Base-by-base conservation (phyloP, 2,113 vertebrate species). In the Anolis carolinensis region DNA sequence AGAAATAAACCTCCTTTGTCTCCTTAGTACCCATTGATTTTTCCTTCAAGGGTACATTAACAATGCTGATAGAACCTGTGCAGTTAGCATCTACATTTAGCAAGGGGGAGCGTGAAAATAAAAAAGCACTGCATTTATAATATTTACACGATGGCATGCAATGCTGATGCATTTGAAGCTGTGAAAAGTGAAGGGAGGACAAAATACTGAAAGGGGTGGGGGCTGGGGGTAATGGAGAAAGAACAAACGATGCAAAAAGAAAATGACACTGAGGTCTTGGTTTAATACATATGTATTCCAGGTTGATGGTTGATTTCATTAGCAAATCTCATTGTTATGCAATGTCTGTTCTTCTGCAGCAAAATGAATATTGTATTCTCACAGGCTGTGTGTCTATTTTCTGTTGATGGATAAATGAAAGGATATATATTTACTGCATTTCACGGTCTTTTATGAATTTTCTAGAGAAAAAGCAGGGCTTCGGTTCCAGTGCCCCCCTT, bases 221-320 rank as follows among this genome's bases (percentile, higher is more conserved):
- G 23, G 18, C 39, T 16, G 30, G 88, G 88, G 87, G 96, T 95
- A 96, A 96, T 87, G 95, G 94, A 95, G 96, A 95, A 96, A 95
- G 96, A 98, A 98, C 96, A 98, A 98, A 98, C 87, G 97, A 98
- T 97, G 97, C 97, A 97, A 97, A 98, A 98, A 98, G 97, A 96
- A 98, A 97, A 97, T 98, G 98, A 98, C 98, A 98, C 96, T 70
- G 96, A 97, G 97, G 97, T 97, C 96, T 96, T 97, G 96, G 96
- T 98, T 98, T 98, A 98, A 98, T 98, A 98, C 98, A 97, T 98
- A 97, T 98, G 98, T 98, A 98, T 98, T 98, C 97, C 97, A 98
- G 97, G 98, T 98, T 99, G 98, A 99, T 98, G 97, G 98, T 97
- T 99, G 98, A 98, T 99, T 99, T 99, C 98, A 99, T 99, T 99